phyloP scores from a whole-genome alignment of 2,113 vertebrate genomes.

The Semicossyphus pulcher region DNA sequence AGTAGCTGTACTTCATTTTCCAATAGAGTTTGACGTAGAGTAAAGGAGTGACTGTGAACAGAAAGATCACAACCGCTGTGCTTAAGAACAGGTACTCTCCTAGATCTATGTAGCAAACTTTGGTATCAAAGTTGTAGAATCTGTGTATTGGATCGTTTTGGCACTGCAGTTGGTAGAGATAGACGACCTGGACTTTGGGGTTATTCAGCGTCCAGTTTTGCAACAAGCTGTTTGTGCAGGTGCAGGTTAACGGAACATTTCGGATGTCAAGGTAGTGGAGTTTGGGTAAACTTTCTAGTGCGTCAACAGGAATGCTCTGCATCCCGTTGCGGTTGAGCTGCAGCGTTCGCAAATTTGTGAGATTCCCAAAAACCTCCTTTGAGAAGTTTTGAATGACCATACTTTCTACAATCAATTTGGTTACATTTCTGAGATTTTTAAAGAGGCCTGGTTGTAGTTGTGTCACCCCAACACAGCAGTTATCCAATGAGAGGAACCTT shows the following conservation, averaged over 20 bases:
- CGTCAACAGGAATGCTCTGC: conserved; percentile 67
- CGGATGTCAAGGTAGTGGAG: conserved; percentile 87
- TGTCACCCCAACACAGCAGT: conserved; percentile 77
- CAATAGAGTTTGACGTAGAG: conserved; percentile 85
- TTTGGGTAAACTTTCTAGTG: conserved; percentile 73
- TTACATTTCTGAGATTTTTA: conserved; percentile 83
- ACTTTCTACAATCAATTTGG: conserved; percentile 83
- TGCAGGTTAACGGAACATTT: conserved; percentile 86
- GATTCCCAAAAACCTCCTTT: conserved; percentile 85
- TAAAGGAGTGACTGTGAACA: conserved; percentile 80
- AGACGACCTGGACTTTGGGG: conserved; percentile 83
- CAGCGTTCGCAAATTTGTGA: conserved; percentile 77
- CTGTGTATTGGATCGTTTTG: conserved; percentile 47
- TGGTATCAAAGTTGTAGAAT: conserved; percentile 83
- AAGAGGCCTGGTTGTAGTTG: conserved; percentile 84
- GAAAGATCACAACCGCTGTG: conserved; percentile 74
- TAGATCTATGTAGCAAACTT: conserved; percentile 84
- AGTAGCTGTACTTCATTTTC: conserved; percentile 86
- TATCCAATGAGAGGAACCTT: conserved; percentile 78
- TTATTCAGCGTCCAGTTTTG: conserved; percentile 77
- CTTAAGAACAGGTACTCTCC: conserved; percentile 81
- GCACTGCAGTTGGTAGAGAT: conserved; percentile 72
- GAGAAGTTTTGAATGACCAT: conserved; percentile 84
- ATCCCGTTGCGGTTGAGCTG: conserved; percentile 86
- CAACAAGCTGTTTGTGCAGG: conserved; percentile 75